These are phyloP conservation scores for Hypanus sabinus DNA, from an alignment of 2,113 vertebrate species.

Conservation along the genomic window DNA sequence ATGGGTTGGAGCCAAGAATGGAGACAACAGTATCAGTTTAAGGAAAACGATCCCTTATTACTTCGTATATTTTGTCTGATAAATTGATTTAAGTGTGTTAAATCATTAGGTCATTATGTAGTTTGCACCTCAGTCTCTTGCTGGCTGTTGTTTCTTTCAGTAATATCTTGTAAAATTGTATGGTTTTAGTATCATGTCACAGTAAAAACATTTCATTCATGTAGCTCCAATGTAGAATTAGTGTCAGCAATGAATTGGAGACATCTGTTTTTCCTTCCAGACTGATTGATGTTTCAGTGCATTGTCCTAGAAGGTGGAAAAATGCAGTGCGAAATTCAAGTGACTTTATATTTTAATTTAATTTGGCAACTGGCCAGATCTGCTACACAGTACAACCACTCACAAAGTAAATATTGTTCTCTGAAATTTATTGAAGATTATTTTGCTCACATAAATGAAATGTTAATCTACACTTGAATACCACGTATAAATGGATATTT, in stretches of 20 bases:
- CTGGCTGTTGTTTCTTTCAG: neutral
- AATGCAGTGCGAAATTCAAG: neutral
- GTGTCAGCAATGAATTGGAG: slow-evolving; percentile 22
- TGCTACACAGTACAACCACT: neutral
- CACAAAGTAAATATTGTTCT: neutral
- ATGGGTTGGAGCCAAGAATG: slow-evolving; percentile 6
- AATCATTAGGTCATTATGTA: slow-evolving; percentile 8
- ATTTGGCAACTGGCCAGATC: neutral
- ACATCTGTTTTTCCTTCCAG: slow-evolving; percentile 3
- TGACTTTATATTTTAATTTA: neutral
- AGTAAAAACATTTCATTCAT: neutral
- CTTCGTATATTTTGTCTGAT: slow-evolving; percentile 14
- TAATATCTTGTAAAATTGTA: slow-evolving; percentile 1
- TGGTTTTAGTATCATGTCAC: neutral
- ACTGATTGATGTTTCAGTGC: neutral
- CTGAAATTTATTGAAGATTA: neutral
- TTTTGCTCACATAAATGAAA: neutral
- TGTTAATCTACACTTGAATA: neutral
- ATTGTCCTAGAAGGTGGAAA: slow-evolving; percentile 19
- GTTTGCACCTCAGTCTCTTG: slow-evolving; percentile 18
- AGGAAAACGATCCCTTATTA: neutral
- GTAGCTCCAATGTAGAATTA: neutral
- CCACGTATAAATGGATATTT: neutral
- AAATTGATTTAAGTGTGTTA: slow-evolving; percentile 24
- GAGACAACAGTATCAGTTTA: slow-evolving; percentile 12